Percentiles rank a stretch among this genome's conserved stretches.
Evolutionary conservation across 2,888 invertebrate genomes (phyloP).

Genomic region (Eilema caniola): DNA sequence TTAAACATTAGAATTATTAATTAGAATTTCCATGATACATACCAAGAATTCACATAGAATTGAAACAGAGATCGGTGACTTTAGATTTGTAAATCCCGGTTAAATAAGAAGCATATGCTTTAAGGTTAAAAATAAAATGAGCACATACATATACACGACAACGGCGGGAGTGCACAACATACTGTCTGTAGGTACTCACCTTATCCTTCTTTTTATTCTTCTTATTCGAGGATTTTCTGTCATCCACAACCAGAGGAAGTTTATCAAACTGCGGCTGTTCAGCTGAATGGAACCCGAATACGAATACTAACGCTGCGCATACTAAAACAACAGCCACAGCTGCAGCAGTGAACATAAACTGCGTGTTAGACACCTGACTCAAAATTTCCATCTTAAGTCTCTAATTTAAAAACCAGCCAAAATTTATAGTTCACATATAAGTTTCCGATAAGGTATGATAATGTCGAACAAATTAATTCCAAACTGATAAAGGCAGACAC

Average conservation of each 20-base stretch:
- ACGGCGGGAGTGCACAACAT: constrained; percentile 60
- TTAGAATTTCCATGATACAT: constrained; percentile 32
- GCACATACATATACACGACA: constrained; percentile 69
- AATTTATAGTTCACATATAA: constrained; percentile 80
- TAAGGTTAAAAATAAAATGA: constrained; percentile 85
- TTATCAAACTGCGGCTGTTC: constrained; percentile 94
- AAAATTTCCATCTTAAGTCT: constrained; percentile 87
- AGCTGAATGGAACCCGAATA: constrained; percentile 92
- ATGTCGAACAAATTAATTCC: constrained; percentile 83
- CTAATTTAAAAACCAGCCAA: constrained; percentile 65
- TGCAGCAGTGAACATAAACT: constrained; percentile 86
- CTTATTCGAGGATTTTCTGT: constrained; percentile 89
- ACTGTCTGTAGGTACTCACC: constrained; percentile 79
- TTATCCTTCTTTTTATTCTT: constrained; percentile 91
- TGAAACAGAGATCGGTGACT: constrained; percentile 21
- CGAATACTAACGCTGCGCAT: constrained; percentile 91
- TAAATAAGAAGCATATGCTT: constrained; percentile 72
- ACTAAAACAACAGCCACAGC: constrained; percentile 89
- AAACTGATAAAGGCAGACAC: constrained; percentile 86
- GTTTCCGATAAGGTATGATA: constrained; percentile 81
- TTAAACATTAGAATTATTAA: constrained; percentile 30
- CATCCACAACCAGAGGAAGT: constrained; percentile 88
- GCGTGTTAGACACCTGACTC: constrained; percentile 86
- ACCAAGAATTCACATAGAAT: constrained; percentile 17
- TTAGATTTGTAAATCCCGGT: constrained; percentile 59